These are phyloP conservation scores for Phycodurus eques DNA, from an alignment of 2,113 vertebrate genomes.

Conservation along the genomic window DNA sequence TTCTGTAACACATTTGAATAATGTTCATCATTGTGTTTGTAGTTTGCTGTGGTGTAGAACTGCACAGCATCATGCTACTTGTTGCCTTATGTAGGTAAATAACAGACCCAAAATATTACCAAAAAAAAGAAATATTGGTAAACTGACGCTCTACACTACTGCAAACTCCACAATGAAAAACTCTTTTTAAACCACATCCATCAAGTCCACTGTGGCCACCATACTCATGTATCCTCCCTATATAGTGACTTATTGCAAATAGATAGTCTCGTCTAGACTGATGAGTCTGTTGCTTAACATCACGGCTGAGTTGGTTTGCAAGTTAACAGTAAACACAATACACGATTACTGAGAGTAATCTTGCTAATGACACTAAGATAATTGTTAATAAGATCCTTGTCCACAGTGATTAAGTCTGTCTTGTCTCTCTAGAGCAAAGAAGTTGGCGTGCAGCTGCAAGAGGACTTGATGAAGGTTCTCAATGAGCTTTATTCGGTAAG, in stretches of 20 bases:
- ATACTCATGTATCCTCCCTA: slow-evolving; percentile 37
- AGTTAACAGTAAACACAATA: background rate
- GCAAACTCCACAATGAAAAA: background rate
- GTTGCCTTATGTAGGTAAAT: background rate
- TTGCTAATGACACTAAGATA: background rate
- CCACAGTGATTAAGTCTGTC: slow-evolving; percentile 7
- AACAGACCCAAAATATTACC: background rate
- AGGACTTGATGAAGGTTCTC: slow-evolving; percentile 96
- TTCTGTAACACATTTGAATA: background rate
- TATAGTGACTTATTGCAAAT: background rate
- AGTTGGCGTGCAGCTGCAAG: slow-evolving; percentile 92
- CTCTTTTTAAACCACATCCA: slow-evolving; percentile 26
- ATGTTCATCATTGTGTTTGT: background rate
- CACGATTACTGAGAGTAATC: background rate
- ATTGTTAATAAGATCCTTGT: slow-evolving; percentile 3
- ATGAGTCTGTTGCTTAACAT: slow-evolving; percentile 24
- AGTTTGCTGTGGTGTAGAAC: background rate
- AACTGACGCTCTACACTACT: no score
- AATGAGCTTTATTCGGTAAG: slow-evolving; percentile 96
- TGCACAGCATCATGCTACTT: no score
- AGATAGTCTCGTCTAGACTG: slow-evolving; percentile 29
- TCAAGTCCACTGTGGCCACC: slow-evolving; percentile 23
- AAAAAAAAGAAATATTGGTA: no score
- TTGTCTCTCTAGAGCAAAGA: slow-evolving; percentile 89
- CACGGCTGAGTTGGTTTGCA: slow-evolving; percentile 10